These are phyloP conservation scores for Acipenser oxyrinchus DNA, from an alignment of 2,797 vertebrate species.

Conservation along the genomic window DNA sequence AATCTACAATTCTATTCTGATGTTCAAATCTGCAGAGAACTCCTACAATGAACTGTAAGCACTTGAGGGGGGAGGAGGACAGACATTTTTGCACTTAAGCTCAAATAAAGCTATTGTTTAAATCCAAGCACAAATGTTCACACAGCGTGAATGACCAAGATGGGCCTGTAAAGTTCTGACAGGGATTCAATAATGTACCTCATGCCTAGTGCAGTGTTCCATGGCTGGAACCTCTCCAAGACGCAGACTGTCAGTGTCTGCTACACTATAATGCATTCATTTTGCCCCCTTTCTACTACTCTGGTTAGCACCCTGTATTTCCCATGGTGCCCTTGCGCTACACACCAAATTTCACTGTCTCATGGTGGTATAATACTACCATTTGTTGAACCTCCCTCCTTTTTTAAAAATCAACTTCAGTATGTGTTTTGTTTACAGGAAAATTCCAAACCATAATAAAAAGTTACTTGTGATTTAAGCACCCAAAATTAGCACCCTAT, in stretches of 20 bases:
- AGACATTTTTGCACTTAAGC: conserved; percentile 25
- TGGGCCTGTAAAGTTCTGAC: too few relatives aligned
- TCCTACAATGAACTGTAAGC: conserved; percentile 73
- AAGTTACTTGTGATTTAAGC: conserved; percentile 14
- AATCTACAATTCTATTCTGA: conserved; percentile 79
- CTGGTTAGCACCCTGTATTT: not conserved
- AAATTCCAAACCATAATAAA: not conserved
- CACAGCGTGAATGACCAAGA: not conserved
- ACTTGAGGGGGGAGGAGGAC: too few relatives aligned
- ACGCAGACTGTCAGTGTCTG: conserved; percentile 15
- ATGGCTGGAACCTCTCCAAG: conserved; percentile 10
- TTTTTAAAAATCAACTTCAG: not conserved
- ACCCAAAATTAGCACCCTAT: conserved; percentile 1
- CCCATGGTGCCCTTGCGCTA: conserved; percentile 6
- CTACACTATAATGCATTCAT: conserved; percentile 16
- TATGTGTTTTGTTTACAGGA: conserved; percentile 7
- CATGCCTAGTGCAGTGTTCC: not conserved
- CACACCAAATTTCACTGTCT: conserved; percentile 3
- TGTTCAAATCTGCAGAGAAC: conserved; percentile 76
- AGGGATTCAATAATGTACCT: too few relatives aligned
- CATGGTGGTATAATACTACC: not conserved
- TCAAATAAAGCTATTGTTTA: conserved; percentile 47
- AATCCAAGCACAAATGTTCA: conserved; percentile 62
- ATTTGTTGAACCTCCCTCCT: conserved; percentile 8
- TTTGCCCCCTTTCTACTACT: not conserved